These are phyloP conservation scores for Sminthurides bifidus DNA, from an alignment of 1,140 invertebrate genomes.

Conservation along the genomic window DNA sequence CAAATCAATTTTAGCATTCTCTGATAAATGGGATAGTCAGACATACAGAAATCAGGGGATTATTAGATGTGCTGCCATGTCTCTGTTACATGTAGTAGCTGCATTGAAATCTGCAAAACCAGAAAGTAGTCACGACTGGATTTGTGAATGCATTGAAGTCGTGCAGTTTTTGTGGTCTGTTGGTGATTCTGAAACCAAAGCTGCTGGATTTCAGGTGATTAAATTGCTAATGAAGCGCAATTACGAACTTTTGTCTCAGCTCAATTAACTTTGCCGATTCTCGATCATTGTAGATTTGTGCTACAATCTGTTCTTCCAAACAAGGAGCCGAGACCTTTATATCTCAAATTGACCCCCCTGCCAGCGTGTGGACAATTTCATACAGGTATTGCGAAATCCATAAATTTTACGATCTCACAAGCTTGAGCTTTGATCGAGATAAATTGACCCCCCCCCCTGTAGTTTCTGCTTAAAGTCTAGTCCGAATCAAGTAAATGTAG, in stretches of 20 bases:
- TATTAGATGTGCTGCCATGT: slow-evolving; percentile 8
- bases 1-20: neutral
- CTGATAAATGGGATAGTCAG: slow-evolving; percentile 1
- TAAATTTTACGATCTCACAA: too few relatives aligned
- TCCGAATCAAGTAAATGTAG: too few relatives aligned
- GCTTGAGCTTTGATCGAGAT: too few relatives aligned
- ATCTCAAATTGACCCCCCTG: slow-evolving; percentile 9
- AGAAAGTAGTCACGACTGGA: slow-evolving; percentile 8
- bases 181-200: slow-evolving; percentile 4
- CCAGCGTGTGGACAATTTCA: slow-evolving; percentile 7
- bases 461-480: too few relatives aligned
- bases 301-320: slow-evolving; percentile 2
- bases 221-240: neutral
- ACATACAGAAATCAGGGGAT: slow-evolving; percentile 8
- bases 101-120: neutral
- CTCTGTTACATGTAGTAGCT: slow-evolving; percentile 11
- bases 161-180: slow-evolving; percentile 9
- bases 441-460: too few relatives aligned
- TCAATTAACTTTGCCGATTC: slow-evolving; percentile 2
- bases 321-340: slow-evolving; percentile 2
- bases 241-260: neutral
- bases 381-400: slow-evolving; percentile 12
- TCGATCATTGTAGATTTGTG: slow-evolving; percentile 13
- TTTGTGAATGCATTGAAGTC: slow-evolving; percentile 9
- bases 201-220: slow-evolving; percentile 19